Evolutionary conservation across 2,113 vertebrate species (phyloP), one percentile per base, ranked within the genome.

Genomic region (Ranitomeya variabilis): DNA sequence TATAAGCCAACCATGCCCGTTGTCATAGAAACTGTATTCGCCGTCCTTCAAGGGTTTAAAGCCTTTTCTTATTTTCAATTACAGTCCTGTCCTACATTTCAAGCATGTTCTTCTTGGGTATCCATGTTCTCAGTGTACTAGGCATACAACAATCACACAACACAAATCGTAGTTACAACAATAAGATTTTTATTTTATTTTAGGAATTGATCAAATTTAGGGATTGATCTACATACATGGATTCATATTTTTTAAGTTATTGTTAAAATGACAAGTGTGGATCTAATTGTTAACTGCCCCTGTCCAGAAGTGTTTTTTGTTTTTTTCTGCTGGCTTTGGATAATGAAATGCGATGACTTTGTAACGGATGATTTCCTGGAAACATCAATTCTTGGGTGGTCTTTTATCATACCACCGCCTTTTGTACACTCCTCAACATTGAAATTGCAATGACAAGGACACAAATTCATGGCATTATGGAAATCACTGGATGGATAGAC

Each of bases 11-110:
- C 73, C 87, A 74, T 77, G 81, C 59, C 87, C 74, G 93, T 94
- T 91, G 92, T 90, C 92, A 94, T 94, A 89, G 93, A 92, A 93
- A 94, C 93, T 90, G 86, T 89, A 92, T 93, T 90, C 90, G 77
- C 85, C 85, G 87, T 90, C 91, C 91, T 94, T 76, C 83, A 85
- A 92, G 91, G 91, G 92, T 91, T 92, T 92, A 90, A 88, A 92
- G 91, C 91, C 91, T 91, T 91, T 91, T 91, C 91, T 93, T 89
- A 90, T 91, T 90, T 88, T 78, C 90, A 93, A 92, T 92, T 91
- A 86, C 83, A 90, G 90, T 89, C 86, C 87, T 91, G 92, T 90
- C 91, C 91, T 91, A 93, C 92, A 92, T 93, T 92, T 89, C 26
- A 12, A 90, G 23, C 85, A 79, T 89, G 7, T 90, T 90, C 91